Evolutionary conservation across 2,113 vertebrate genomes (phyloP).

Genomic region (Dipodomys merriami): DNA sequence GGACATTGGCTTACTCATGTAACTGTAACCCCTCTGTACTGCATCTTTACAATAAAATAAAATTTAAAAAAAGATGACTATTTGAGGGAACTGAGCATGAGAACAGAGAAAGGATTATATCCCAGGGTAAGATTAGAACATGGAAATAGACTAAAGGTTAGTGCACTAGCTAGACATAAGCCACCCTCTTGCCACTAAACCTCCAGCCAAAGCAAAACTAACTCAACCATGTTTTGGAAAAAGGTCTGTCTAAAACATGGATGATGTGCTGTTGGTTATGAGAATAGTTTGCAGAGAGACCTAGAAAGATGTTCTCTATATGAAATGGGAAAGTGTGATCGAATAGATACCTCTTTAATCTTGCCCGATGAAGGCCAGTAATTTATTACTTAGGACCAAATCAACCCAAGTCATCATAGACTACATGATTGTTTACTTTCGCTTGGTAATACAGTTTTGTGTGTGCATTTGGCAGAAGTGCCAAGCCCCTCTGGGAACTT

Average conservation of each 20-base stretch:
- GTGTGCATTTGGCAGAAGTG: background rate
- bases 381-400: background rate
- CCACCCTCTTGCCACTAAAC: background rate
- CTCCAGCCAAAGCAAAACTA: background rate
- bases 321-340: rapidly evolving
- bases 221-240: background rate
- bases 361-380: background rate
- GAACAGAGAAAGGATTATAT: background rate
- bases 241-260: background rate
- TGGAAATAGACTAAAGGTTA: background rate
- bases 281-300: background rate
- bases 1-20: too few relatives aligned
- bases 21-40: too few relatives aligned
- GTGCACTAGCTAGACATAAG: background rate
- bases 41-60: too few relatives aligned
- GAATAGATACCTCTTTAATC: background rate
- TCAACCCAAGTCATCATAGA: background rate
- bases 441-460: background rate
- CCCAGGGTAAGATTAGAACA: slow-evolving; percentile 1
- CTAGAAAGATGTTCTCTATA: background rate
- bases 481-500: background rate
- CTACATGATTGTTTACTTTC: background rate
- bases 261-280: background rate
- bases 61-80: background rate
- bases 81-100: background rate